Conservation (phyloP, 2,888 invertebrate genomes). For the Leucoptera coffeella region DNA sequence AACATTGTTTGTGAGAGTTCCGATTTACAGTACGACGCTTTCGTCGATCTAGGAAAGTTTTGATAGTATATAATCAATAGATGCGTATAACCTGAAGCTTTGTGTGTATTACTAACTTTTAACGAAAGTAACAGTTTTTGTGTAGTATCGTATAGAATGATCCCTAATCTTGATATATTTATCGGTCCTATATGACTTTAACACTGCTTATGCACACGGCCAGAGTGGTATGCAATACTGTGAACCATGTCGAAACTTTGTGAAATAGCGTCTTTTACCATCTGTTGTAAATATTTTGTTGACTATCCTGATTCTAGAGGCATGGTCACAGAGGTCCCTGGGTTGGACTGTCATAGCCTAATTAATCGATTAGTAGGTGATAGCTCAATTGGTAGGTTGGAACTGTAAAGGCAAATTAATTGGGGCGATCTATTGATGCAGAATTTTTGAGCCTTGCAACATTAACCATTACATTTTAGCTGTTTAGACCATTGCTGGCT, state of each 20-base stretch:
- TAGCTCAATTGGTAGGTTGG: conserved; percentile 42
- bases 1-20: conserved; percentile 22
- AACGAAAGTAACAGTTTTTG: too few species aligned
- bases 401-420: too few species aligned
- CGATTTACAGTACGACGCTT: conserved; percentile 45
- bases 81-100: too few species aligned
- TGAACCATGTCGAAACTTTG: conserved; percentile 35
- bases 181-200: conserved; percentile 17
- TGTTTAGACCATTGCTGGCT: too few species aligned
- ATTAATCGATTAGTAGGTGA: conserved; percentile 26
- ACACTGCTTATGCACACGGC: conserved; percentile 35
- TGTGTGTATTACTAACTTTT: too few species aligned
- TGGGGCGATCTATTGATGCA: too few species aligned
- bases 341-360: conserved; percentile 24
- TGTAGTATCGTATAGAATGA: too few species aligned
- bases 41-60: conserved; percentile 49
- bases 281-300: conserved; percentile 28
- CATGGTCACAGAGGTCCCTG: conserved; percentile 45
- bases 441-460: too few species aligned
- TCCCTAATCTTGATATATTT: conserved; percentile 11
- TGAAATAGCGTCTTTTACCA: conserved; percentile 9
- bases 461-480: too few species aligned
- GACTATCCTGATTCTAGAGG: conserved; percentile 15
- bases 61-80: too few species aligned
- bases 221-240: conserved; percentile 41